Evolutionary conservation across 2,113 vertebrate genomes (phyloP), one percentile per base, ranked within the genome.

Genomic region (Salvelinus sp.): DNA sequence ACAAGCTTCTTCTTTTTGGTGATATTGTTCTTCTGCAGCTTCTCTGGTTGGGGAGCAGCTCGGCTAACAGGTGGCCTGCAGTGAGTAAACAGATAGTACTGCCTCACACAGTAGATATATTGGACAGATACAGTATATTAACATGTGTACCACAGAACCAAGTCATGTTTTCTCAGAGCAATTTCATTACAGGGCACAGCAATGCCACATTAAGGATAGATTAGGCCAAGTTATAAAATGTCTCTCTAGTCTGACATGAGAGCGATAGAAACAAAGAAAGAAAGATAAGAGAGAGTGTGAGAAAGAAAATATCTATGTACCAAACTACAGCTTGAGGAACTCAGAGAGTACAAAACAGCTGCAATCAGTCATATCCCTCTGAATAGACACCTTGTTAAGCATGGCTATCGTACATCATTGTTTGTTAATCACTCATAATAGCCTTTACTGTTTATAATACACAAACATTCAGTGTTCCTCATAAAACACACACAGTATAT

Each of bases 1-100:
- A 99, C 94, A 75, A 94, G 84, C 58, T 96, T 98, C 92, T 95
- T 97, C 90, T 97, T 99, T 90, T 96, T 98, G 80, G 88, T 96
- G 89, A 97, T 75, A 1, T 95, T 97, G 85, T 97, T 98, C 91
- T 94, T 97, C 76, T 96, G 94, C 67, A 99, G 94, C 76, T 99
- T 99, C 66, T 98, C 97, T 0, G 97, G 98, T 74, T 95, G 94
- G 62, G 97, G 97, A 22, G 95, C 92, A 0, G 97, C 97, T 89
- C 98, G 93, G 89, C 97, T 99, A 65, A 99, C 97, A 0, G 97
- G 95, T 48, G 97, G 97, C 83, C 96, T 98, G 91, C 91, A 88
- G 72, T 33, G 28, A 48, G 9, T 3, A 69, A 38, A 66, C 64
- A 30, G 13, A 4, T 57, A 18, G 54, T 62, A 62, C 58, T 62